A percentile compares a stretch with the other conserved stretches of the same genome.
These are phyloP conservation scores for Blomia tropicalis DNA, from an alignment of 2,888 invertebrate species.

Conservation along the genomic window DNA sequence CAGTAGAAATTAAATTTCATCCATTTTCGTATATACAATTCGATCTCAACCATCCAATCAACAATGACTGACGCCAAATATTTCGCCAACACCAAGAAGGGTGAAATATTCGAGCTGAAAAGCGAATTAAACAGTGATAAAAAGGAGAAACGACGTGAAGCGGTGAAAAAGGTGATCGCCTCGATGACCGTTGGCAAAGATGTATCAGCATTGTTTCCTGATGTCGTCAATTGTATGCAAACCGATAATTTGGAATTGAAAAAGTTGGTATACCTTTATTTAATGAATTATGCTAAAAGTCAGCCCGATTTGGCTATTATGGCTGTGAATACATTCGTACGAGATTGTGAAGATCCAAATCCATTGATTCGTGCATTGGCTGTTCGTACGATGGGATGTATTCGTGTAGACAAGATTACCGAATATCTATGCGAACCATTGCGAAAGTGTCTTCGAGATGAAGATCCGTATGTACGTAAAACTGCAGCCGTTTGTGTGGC, in stretches of 20 bases:
- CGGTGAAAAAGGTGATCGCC: constrained; percentile 98
- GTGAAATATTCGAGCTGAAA: constrained; percentile 97
- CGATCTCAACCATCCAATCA: background rate
- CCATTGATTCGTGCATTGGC: constrained; percentile 94
- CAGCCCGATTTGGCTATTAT: constrained; percentile 99
- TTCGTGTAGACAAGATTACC: constrained; percentile 97
- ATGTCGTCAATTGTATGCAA: constrained; percentile 99
- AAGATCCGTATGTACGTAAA: constrained; percentile 92
- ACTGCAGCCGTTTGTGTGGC: constrained; percentile 99
- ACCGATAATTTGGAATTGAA: constrained; percentile 97
- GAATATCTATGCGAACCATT: constrained; percentile 97
- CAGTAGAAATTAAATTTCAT: no score
- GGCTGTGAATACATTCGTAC: constrained; percentile 98
- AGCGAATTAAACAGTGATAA: constrained; percentile 98
- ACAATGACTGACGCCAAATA: constrained; percentile 98
- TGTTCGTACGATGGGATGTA: constrained; percentile 98
- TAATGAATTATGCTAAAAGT: constrained; percentile 99
- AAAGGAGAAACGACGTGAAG: constrained; percentile 98
- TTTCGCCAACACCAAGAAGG: constrained; percentile 96
- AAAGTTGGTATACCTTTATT: constrained; percentile 90
- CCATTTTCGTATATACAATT: no score
- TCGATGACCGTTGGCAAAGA: constrained; percentile 99
- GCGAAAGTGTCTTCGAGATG: constrained; percentile 61
- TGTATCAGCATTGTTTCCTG: constrained; percentile 93
- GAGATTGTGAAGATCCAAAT: constrained; percentile 99